Base-by-base conservation (phyloP, 2,888 invertebrate species). In the Heliconius sara region DNA sequence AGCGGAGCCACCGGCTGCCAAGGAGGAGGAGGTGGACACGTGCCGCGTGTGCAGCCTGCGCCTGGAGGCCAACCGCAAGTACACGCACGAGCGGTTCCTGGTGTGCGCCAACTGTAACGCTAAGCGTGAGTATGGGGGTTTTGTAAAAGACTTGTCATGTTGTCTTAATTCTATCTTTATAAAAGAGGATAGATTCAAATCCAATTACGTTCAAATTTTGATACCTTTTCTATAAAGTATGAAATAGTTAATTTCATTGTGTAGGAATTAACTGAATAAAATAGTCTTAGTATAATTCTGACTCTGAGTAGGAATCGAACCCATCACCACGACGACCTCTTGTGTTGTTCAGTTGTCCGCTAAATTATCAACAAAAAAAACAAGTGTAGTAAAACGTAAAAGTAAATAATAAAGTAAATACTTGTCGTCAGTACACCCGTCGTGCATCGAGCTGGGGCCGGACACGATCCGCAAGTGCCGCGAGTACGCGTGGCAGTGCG, bases 401-500 rank as follows among this genome's bases (percentile, higher is more conserved):
- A 16, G 5, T 47, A 27, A 25, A 25, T 63, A 25, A 25, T 13
- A 16, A 25, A 63, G 5, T 13, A 25, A 13, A 25, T 10, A 25
- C 3, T 34, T 13, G 25, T 66, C 7, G 89, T 0, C 91, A 97
- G 97, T 97, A 83, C 99, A 99, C 95, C 98, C 98, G 3, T 96
- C 96, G 43, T 99, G 99, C 94, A 96, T 98, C 89, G 98, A 98
- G 86, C 96, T 99, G 91, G 96, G 97, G 47, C 95, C 96, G 81
- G 97, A 98, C 87, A 98, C 99, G 96, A 96, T 98, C 83, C 96
- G 96, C 82, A 97, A 98, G 85, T 97, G 98, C 83, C 97, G 97
- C 87, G 97, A 96, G 84, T 99, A 99, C 92, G 96, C 97, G 87
- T 99, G 99, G 99, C 98, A 98, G 92, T 99, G 99, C 90, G 97